A percentile compares a stretch with the other conserved stretches of the same genome.
Evolutionary conservation across 2,797 vertebrate species (phyloP).

Genomic region (Cryptoblepharus egeriae): DNA sequence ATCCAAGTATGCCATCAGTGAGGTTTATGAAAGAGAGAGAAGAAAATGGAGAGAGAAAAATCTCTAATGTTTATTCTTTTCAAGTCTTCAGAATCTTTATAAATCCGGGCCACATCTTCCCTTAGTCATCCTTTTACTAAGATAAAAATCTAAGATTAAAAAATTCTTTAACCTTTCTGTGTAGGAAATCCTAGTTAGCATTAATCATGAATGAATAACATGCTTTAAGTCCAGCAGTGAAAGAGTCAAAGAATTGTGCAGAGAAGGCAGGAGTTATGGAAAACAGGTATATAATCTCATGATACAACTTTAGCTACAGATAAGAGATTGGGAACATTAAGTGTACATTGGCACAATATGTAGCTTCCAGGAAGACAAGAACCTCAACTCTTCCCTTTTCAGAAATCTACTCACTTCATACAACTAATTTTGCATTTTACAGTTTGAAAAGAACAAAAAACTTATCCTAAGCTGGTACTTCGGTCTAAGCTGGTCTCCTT

Average conservation of each 20-base stretch:
- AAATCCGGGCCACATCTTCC: no score
- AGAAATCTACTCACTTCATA: neutral
- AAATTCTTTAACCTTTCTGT: no score
- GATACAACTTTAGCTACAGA: neutral
- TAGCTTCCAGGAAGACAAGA: neutral
- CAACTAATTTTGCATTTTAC: neutral
- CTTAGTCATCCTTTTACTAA: no score
- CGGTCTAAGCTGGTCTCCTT: neutral
- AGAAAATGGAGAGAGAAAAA: no score
- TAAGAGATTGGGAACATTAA: neutral
- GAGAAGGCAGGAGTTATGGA: neutral
- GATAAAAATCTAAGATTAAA: no score
- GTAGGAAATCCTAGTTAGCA: neutral
- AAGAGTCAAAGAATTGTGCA: neutral
- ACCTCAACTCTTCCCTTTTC: neutral
- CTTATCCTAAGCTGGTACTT: no score
- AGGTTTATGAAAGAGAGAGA: no score
- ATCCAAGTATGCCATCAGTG: no score
- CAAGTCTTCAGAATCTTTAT: no score
- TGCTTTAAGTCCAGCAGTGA: neutral
- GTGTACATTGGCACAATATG: neutral
- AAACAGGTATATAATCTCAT: neutral
- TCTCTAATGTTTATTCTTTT: no score
- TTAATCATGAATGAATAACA: neutral
- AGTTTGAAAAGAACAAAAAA: neutral